Percentiles rank a stretch among this genome's conserved stretches.
phyloP scores from a whole-genome alignment of 92 coral and sea anemone genomes.

The Heteractis magnifica region DNA sequence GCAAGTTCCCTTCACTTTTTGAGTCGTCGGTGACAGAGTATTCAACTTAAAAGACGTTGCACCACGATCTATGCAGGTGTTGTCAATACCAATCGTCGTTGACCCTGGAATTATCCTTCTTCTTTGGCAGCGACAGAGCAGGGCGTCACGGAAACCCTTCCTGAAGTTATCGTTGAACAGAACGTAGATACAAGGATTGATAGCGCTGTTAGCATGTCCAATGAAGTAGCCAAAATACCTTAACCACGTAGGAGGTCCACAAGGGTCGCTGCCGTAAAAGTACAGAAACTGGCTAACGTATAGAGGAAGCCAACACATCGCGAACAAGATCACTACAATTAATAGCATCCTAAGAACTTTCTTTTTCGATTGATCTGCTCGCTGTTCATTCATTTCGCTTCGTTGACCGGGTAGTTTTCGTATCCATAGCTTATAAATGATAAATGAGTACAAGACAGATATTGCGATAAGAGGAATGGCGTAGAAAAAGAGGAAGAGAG shows the following conservation, averaged over 20 bases:
- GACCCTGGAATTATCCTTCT: constrained; percentile 39
- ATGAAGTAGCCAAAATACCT: constrained; percentile 60
- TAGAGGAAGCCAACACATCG: constrained; percentile 79
- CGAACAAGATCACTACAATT: constrained; percentile 71
- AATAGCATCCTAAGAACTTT: constrained; percentile 76
- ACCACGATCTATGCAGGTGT: constrained; percentile 24
- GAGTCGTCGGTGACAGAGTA: constrained; percentile 7
- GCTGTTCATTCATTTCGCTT: constrained; percentile 61
- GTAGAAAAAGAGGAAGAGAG: constrained; percentile 64
- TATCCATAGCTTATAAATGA: constrained; percentile 76
- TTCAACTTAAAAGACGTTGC: background rate
- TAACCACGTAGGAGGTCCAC: constrained; percentile 37
- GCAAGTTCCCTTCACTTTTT: background rate
- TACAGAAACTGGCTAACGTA: constrained; percentile 54
- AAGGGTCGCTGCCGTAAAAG: constrained; percentile 48
- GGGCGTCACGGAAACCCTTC: constrained; percentile 60
- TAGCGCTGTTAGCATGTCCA: constrained; percentile 77
- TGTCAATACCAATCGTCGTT: constrained; percentile 41
- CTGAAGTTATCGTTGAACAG: constrained; percentile 74
- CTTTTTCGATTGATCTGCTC: constrained; percentile 71
- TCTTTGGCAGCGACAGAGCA: constrained; percentile 51
- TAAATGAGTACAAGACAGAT: constrained; percentile 52
- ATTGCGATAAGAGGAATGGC: constrained; percentile 61
- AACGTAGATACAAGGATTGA: constrained; percentile 75
- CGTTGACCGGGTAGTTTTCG: constrained; percentile 82